Base-by-base conservation (phyloP, 2,113 vertebrate genomes). In the Microcebus tavaratra region DNA sequence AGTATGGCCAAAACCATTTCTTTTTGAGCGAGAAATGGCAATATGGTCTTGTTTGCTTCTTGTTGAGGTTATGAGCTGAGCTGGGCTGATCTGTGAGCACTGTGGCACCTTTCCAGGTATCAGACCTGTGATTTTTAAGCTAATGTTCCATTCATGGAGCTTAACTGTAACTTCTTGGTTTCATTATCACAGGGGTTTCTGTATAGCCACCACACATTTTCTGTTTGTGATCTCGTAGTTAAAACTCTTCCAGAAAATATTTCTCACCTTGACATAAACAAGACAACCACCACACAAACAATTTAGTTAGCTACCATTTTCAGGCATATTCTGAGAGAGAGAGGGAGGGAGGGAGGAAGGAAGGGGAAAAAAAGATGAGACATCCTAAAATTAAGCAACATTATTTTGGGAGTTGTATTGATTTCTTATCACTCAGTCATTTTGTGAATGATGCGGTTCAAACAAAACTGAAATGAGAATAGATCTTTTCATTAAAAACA, bases 241-340 rank as follows among this genome's bases (percentile, higher is more conserved):
- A 86, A 87, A 95, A 90, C 39, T 68, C 59, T 81, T 94, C 17
- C 55, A 91, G 93, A 55, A 80, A 93, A 48, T 83, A 61, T 50
- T 94, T 96, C 68, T 94, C 29, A 45, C 87, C 86, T 83, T 94
- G 78, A 85, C 88, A 94, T 89, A 90, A 94, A 73, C 13, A 84
- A 93, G 85, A 67, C 31, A 78, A 48, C 75, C 63, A 70, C 83
- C 73, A 79, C 61, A 80, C 14, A 78, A 75, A 39, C 61, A 75
- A 67, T 25, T 59, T 80, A 50, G 48, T 90, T 75, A 70, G 89
- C 65, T 50, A n/a, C 73, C 63, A 25, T 63, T 91, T 85, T 96
- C 57, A n/a, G 70, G 31, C 39, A 14, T 68, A n/a, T 70, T 85
- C 36, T 55, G 34, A 67, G 87, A 23, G 36, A 55, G 23, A 63